Evolutionary conservation across 2,888 invertebrate species (phyloP).

Genomic region (Herminia tarsipennalis): DNA sequence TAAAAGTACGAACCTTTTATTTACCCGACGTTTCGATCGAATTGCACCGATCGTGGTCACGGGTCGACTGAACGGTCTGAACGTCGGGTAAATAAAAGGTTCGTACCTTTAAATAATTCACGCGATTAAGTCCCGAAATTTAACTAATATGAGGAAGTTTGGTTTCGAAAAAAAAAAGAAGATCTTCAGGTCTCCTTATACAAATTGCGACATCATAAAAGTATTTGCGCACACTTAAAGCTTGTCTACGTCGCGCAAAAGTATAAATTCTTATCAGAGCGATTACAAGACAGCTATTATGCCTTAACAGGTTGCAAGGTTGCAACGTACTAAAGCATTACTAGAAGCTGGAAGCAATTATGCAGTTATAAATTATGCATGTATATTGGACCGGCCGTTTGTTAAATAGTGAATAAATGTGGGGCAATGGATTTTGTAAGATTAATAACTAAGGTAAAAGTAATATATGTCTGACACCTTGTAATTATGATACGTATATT

Average conservation of each 20-base stretch:
- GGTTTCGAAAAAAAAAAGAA: too few species aligned
- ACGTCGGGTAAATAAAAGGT: too few species aligned
- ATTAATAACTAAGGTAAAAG: neutral
- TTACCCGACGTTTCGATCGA: too few species aligned
- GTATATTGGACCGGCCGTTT: slow-evolving; percentile 23
- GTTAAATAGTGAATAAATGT: slow-evolving; percentile 19
- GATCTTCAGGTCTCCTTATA: too few species aligned
- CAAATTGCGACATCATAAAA: too few species aligned
- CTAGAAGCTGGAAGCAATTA: slow-evolving; percentile 22
- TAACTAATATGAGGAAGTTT: too few species aligned
- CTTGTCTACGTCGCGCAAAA: neutral
- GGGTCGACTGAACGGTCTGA: too few species aligned
- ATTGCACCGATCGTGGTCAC: too few species aligned
- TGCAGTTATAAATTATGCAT: slow-evolving; percentile 32
- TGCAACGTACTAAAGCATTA: slow-evolving; percentile 18
- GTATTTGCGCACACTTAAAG: neutral
- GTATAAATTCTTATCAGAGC: slow-evolving; percentile 18
- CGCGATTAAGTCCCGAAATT: too few species aligned
- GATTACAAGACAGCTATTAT: slow-evolving; percentile 31
- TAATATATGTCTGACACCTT: too few species aligned
- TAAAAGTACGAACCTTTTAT: too few species aligned
- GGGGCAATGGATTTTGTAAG: slow-evolving; percentile 16
- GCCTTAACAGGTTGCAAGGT: slow-evolving; percentile 37
- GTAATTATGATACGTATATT: neutral
- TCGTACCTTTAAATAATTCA: too few species aligned